Percentiles rank a stretch among this genome's conserved stretches.
phyloP scores from a whole-genome alignment of 2,888 invertebrate species.

The Pachycephus smyrnensis region DNA sequence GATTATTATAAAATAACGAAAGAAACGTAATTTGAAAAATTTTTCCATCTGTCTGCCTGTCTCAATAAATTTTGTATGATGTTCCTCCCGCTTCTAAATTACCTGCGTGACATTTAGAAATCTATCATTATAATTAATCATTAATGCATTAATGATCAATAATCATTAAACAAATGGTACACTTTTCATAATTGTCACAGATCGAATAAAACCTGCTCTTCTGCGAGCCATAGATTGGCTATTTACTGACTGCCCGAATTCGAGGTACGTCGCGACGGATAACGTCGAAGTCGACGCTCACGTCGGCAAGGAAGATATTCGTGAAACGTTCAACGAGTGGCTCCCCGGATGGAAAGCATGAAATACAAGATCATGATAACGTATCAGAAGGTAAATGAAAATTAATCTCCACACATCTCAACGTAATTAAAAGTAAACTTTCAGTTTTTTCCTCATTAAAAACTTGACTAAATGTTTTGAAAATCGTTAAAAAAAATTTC shows the following conservation, averaged over 20 bases:
- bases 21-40: background rate
- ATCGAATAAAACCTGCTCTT: slow-evolving; percentile 41
- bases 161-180: background rate
- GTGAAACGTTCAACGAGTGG: slow-evolving; percentile 27
- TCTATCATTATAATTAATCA: background rate
- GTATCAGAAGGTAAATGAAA: background rate
- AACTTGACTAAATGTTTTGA: no score
- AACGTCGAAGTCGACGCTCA: slow-evolving; percentile 1
- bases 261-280: slow-evolving; percentile 15
- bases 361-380: background rate
- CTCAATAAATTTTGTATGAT: background rate
- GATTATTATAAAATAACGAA: background rate
- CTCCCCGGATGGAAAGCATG: slow-evolving; percentile 27
- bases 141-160: background rate
- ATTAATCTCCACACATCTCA: background rate
- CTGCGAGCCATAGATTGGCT: slow-evolving; percentile 46
- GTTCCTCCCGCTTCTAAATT: background rate
- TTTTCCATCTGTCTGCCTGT: background rate
- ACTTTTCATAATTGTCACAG: slow-evolving; percentile 29
- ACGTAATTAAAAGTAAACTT: no score
- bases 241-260: slow-evolving; percentile 47
- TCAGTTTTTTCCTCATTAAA: no score
- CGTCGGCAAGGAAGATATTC: slow-evolving; percentile 43
- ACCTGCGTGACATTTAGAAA: background rate
- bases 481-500: no score